phyloP scores from a whole-genome alignment of 2,113 vertebrate genomes.

The Phrynocephalus versicolor region DNA sequence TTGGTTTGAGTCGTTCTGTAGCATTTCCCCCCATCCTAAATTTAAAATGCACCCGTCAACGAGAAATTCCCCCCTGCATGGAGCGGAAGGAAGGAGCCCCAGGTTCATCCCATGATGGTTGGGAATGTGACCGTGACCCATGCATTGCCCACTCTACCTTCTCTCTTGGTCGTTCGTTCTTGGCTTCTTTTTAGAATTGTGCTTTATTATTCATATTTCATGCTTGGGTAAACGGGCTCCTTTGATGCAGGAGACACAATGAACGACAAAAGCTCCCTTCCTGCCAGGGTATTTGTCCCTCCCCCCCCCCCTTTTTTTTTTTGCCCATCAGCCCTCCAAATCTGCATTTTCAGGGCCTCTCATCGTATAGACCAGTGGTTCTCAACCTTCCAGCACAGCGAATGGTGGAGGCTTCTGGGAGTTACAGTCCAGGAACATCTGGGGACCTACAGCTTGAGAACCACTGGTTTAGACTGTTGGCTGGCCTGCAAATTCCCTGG shows the following conservation, averaged over 20 bases:
- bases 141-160: not conserved
- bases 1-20: constrained; percentile 14
- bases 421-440: too few relatives aligned
- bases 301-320: too few relatives aligned
- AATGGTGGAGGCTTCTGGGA: too few relatives aligned
- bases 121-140: not conserved
- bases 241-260: constrained; percentile 45
- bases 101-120: constrained; percentile 43
- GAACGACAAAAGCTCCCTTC: constrained; percentile 19
- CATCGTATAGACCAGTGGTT: too few relatives aligned
- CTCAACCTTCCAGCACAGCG: too few relatives aligned
- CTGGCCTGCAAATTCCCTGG: too few relatives aligned
- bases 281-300: constrained; percentile 17
- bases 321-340: constrained; percentile 4
- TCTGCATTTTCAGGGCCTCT: not conserved
- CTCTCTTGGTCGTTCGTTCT: not conserved
- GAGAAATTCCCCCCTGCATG: not conserved
- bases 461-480: too few relatives aligned
- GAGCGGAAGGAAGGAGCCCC: not conserved
- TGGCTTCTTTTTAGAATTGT: not conserved
- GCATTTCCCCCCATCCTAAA: not conserved
- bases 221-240: constrained; percentile 23
- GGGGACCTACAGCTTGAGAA: too few relatives aligned
- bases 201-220: constrained; percentile 60
- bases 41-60: not conserved